Conservation (phyloP, 2,888 invertebrate genomes). For the Prosapia bicincta region DNA sequence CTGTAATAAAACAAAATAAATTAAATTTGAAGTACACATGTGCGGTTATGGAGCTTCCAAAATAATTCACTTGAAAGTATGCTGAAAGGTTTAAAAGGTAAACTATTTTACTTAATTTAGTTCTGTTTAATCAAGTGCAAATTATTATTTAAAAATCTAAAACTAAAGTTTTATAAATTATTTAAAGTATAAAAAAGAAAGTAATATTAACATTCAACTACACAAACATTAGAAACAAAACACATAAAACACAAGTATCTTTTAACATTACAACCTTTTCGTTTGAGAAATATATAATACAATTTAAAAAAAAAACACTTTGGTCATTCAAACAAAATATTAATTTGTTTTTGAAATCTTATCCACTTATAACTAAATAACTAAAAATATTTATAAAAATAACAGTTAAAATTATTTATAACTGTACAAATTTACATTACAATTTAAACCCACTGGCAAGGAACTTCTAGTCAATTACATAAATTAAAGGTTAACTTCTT, state of each 20-base stretch:
- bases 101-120: too few relatives aligned
- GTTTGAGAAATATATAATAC: neutral
- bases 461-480: neutral
- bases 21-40: too few relatives aligned
- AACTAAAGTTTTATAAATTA: neutral
- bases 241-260: neutral
- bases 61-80: too few relatives aligned
- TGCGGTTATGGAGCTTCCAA: too few relatives aligned
- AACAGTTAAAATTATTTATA: conserved; percentile 12
- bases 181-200: neutral
- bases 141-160: neutral
- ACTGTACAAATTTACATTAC: neutral
- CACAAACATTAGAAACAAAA: neutral
- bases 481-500: neutral
- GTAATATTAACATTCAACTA: neutral
- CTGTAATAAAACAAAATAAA: too few relatives aligned
- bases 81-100: too few relatives aligned
- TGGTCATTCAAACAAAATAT: neutral
- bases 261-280: neutral
- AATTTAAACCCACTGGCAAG: neutral
- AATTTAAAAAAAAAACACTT: neutral
- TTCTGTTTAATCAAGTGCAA: too few relatives aligned
- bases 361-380: neutral
- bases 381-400: neutral
- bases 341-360: neutral